Conservation (phyloP, 2,113 vertebrate genomes). For the Pardalotus punctatus region DNA sequence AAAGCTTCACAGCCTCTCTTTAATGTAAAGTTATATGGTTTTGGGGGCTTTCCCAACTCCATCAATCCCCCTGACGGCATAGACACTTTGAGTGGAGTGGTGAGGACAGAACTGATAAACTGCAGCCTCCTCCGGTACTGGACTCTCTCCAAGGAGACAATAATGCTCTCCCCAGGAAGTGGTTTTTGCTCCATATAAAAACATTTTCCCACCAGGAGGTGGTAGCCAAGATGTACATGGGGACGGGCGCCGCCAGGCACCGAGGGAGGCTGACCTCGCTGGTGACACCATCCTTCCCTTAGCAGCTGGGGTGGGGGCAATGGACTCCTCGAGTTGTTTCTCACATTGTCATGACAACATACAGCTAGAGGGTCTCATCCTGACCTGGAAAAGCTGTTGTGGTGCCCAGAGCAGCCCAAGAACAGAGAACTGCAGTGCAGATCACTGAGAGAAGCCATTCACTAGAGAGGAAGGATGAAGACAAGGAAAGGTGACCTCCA, state of each 20-base stretch:
- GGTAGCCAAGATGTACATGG: slow-evolving; percentile 9
- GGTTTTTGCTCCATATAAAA: neutral
- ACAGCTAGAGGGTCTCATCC: neutral
- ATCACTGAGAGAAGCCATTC: neutral
- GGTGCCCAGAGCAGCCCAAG: neutral
- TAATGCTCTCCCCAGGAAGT: slow-evolving; percentile 4
- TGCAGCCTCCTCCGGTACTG: slow-evolving; percentile 19
- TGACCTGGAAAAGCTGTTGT: neutral
- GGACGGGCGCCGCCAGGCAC: neutral
- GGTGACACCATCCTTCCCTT: neutral
- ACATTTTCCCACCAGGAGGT: slow-evolving; percentile 29
- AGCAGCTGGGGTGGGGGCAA: fast-evolving
- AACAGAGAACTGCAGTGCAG: fast-evolving
- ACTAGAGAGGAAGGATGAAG: neutral
- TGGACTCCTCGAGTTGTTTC: fast-evolving
- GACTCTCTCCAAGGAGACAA: slow-evolving; percentile 2
- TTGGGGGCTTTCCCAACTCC: slow-evolving; percentile 46
- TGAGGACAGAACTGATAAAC: slow-evolving; percentile 55
- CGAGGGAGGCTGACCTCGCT: neutral
- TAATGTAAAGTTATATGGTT: slow-evolving; percentile 60
- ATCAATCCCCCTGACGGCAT: slow-evolving; percentile 29
- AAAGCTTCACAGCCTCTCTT: slow-evolving; percentile 14
- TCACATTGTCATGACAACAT: fast-evolving
- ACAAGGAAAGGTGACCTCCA: neutral
- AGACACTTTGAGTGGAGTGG: slow-evolving; percentile 45